Percentiles rank a stretch among this genome's conserved stretches.
phyloP scores from a whole-genome alignment of 1,140 invertebrate species.

The Ceratoteleas bidentatus region DNA sequence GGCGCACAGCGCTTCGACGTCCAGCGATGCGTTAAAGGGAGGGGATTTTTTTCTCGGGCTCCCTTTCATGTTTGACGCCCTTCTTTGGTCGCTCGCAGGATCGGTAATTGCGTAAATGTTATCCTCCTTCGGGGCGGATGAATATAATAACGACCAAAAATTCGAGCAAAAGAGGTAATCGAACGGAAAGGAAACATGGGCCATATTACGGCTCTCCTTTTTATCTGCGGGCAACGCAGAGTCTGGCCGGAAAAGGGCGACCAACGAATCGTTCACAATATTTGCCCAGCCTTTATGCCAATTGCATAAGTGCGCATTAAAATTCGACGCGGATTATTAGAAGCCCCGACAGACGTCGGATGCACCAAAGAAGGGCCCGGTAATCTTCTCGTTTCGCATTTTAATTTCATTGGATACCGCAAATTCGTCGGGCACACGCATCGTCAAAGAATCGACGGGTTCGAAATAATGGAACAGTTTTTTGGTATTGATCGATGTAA shows the following conservation, averaged over 20 bases:
- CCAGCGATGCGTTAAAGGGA: constrained; percentile 62
- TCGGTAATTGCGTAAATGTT: constrained; percentile 70
- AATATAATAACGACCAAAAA: constrained; percentile 63
- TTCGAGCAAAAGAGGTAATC: constrained; percentile 60
- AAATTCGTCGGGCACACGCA: no score
- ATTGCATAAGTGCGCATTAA: constrained; percentile 34
- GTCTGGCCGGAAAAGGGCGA: constrained; percentile 5
- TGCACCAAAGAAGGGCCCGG: no score
- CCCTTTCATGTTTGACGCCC: constrained; percentile 68
- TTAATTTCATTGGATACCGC: no score
- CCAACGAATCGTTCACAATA: constrained; percentile 46
- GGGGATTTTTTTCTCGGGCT: constrained; percentile 53
- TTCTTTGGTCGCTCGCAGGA: constrained; percentile 53
- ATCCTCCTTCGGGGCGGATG: constrained; percentile 52
- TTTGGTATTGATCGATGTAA: no score
- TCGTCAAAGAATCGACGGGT: no score
- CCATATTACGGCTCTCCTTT: constrained; percentile 58
- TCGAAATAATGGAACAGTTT: no score
- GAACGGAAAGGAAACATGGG: constrained; percentile 64
- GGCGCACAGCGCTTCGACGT: constrained; percentile 11
- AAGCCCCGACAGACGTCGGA: no score
- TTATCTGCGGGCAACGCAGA: constrained; percentile 31
- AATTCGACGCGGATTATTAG: not conserved
- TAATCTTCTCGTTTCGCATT: no score
- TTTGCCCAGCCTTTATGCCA: constrained; percentile 38